These are phyloP conservation scores for Spodoptera frugiperda DNA, from an alignment of 1,140 invertebrate genomes.

Conservation along the genomic window DNA sequence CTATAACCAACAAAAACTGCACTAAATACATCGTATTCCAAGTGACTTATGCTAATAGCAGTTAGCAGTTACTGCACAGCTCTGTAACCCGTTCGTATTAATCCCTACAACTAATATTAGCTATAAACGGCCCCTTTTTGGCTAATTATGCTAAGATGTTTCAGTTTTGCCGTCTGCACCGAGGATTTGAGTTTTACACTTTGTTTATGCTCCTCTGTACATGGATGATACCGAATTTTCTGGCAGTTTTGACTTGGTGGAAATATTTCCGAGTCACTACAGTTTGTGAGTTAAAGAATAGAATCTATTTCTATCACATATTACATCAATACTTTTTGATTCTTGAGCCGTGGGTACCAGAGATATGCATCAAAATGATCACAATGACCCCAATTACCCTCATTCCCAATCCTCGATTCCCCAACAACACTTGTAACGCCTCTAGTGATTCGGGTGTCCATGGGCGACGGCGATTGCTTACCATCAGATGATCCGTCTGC, in stretches of 20 bases:
- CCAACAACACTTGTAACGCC: no score
- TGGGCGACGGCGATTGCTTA: no score
- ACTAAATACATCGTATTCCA: conserved; percentile 28
- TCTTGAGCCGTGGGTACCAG: no score
- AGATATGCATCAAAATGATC: no score
- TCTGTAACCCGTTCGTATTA: conserved; percentile 67
- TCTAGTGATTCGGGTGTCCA: no score
- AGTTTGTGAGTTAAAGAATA: no score
- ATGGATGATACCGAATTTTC: conserved; percentile 32
- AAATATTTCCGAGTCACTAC: background rate
- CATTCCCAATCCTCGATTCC: no score
- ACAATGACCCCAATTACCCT: no score
- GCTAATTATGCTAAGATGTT: conserved; percentile 83
- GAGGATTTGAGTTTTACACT: conserved; percentile 60
- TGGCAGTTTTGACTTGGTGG: background rate
- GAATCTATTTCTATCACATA: no score
- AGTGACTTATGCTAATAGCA: conserved; percentile 74
- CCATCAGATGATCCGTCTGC: no score
- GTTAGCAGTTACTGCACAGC: conserved; percentile 67
- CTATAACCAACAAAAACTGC: background rate
- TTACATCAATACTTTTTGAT: no score
- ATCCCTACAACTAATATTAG: conserved; percentile 84
- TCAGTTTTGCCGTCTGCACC: conserved; percentile 56
- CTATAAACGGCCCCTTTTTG: conserved; percentile 78
- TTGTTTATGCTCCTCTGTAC: conserved; percentile 55